Percentiles rank a stretch among this genome's conserved stretches.
Conservation (phyloP, 2,797 vertebrate genomes). For the Pogonophryne albipinna region DNA sequence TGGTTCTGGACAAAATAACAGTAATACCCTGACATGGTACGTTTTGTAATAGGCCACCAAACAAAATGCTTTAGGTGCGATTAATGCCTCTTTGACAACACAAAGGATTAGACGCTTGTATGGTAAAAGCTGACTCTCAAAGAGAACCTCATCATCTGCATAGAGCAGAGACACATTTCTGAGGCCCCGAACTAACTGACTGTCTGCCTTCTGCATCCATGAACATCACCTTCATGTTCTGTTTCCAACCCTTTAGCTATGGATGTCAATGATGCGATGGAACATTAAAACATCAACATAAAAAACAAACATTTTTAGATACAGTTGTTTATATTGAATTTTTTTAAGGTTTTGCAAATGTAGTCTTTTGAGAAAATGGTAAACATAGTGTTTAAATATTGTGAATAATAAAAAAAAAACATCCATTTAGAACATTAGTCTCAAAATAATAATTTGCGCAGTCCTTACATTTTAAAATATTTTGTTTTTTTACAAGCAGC, state of each 20-base stretch:
- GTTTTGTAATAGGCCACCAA: no score
- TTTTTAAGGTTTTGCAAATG: neutral
- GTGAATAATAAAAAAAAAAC: neutral
- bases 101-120: neutral
- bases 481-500: no score
- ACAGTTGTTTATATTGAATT: neutral
- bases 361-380: neutral
- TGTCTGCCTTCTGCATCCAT: no score
- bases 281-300: no score
- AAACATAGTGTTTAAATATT: neutral
- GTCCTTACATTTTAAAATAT: no score
- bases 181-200: no score
- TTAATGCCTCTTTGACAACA: no score
- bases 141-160: no score
- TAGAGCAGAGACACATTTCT: no score
- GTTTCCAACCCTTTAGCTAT: neutral
- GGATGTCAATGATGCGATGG: neutral
- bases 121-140: neutral
- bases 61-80: no score
- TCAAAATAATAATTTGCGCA: neutral
- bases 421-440: neutral
- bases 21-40: no score
- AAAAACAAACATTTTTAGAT: neutral
- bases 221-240: neutral
- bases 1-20: no score